phyloP scores from a whole-genome alignment of 2,113 vertebrate genomes.

The Pollachius pollachius region DNA sequence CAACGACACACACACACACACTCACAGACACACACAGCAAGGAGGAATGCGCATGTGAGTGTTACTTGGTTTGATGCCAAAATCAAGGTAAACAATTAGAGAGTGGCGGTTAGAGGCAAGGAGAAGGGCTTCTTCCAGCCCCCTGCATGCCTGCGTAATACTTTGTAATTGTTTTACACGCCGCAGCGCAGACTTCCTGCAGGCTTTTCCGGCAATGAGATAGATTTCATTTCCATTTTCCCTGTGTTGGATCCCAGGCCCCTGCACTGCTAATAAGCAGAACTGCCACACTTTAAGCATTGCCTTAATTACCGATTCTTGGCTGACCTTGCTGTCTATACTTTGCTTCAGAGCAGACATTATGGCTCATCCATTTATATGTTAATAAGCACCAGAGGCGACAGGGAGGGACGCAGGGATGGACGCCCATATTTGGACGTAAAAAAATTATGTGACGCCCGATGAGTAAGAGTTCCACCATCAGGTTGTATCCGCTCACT shows the following conservation, averaged over 20 bases:
- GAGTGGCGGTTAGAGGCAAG: conserved; percentile 44
- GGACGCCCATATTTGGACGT: conserved; percentile 43
- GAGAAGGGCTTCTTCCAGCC: conserved; percentile 38
- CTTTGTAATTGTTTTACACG: conserved; percentile 59
- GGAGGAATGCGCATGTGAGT: neutral
- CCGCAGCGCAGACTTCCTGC: conserved; percentile 45
- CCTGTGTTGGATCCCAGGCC: conserved; percentile 50
- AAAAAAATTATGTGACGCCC: conserved; percentile 44
- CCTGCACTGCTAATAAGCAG: conserved; percentile 46
- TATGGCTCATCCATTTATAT: conserved; percentile 71
- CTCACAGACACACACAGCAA: neutral
- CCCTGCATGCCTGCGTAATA: conserved; percentile 22
- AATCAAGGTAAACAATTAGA: conserved; percentile 3
- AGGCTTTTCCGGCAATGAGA: conserved; percentile 43
- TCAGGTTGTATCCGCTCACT: conserved; percentile 37
- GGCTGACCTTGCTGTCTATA: conserved; percentile 71
- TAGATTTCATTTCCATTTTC: conserved; percentile 61
- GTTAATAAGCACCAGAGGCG: conserved; percentile 68
- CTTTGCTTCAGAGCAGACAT: conserved; percentile 69
- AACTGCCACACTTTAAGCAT: conserved; percentile 58
- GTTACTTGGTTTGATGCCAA: neutral
- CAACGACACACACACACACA: neutral
- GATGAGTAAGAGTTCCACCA: conserved; percentile 28
- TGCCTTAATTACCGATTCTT: conserved; percentile 69
- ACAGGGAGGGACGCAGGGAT: conserved; percentile 38